Evolutionary conservation across 2,113 vertebrate species (phyloP).

Genomic region (Lonchura striata): DNA sequence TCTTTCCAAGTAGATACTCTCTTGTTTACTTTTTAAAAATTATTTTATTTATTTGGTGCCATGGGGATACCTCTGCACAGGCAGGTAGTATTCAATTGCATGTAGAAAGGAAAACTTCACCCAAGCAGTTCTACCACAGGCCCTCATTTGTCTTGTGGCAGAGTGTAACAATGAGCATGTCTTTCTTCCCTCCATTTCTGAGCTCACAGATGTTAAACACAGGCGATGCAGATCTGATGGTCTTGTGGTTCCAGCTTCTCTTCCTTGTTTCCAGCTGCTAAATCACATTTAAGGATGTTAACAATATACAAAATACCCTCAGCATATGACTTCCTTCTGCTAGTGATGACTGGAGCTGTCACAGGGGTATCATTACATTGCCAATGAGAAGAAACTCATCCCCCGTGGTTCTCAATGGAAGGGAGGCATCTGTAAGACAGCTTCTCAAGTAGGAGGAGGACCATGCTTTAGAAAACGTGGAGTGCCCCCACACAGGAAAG

Average conservation of each 20-base stretch:
- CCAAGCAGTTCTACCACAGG: not conserved
- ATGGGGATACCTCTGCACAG: not conserved
- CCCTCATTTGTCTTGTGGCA: not conserved
- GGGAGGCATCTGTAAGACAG: not conserved
- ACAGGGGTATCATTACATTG: conserved; percentile 23
- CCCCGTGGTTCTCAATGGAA: not conserved
- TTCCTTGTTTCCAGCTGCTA: conserved; percentile 30
- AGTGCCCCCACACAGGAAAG: not conserved
- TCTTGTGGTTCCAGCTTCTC: not conserved
- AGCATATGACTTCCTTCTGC: not conserved
- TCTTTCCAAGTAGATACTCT: not conserved
- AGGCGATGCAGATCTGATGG: not conserved
- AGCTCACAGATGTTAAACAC: conserved; percentile 29
- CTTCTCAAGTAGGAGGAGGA: not conserved
- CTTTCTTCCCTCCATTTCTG: not conserved
- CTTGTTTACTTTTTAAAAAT: not conserved
- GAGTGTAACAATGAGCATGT: not conserved
- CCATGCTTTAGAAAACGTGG: not conserved
- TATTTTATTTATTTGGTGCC: not conserved
- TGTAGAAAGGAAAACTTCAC: not conserved
- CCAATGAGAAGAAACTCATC: conserved; percentile 16
- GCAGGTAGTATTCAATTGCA: not conserved
- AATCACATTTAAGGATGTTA: conserved; percentile 39
- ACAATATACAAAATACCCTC: conserved; percentile 21
- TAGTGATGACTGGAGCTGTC: conserved; percentile 17